Evolutionary conservation across 2,888 invertebrate species (phyloP).

Genomic region (Polyploca ridens): DNA sequence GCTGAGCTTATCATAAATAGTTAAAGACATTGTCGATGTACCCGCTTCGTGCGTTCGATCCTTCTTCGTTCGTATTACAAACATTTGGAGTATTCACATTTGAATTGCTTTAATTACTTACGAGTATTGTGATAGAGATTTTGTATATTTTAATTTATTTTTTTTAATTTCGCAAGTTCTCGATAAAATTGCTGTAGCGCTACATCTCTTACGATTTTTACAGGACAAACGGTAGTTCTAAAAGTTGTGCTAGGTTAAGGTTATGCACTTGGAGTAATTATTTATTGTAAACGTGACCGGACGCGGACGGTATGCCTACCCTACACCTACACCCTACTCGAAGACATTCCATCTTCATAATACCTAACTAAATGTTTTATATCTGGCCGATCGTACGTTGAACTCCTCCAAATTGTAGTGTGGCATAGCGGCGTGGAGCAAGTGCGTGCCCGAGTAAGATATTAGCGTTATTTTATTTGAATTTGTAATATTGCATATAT

Average conservation of each 20-base stretch:
- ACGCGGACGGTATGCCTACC: slow-evolving; percentile 22
- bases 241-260: slow-evolving; percentile 79
- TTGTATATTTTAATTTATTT: slow-evolving; percentile 85
- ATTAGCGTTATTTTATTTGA: slow-evolving; percentile 84
- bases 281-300: slow-evolving; percentile 52
- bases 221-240: slow-evolving; percentile 75
- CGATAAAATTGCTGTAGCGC: slow-evolving; percentile 74
- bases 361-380: slow-evolving; percentile 44
- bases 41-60: slow-evolving; percentile 60
- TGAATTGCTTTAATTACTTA: slow-evolving; percentile 85
- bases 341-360: slow-evolving; percentile 68
- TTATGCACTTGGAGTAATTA: slow-evolving; percentile 70
- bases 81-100: slow-evolving; percentile 83
- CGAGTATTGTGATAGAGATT: slow-evolving; percentile 85
- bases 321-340: slow-evolving; percentile 22
- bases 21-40: slow-evolving; percentile 49
- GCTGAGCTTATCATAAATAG: slow-evolving; percentile 36
- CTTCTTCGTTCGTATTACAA: slow-evolving; percentile 64
- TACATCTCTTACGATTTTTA: slow-evolving; percentile 74
- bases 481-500: slow-evolving; percentile 83
- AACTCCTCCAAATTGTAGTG: slow-evolving; percentile 51
- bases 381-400: slow-evolving; percentile 48
- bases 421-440: slow-evolving; percentile 55
- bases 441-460: slow-evolving; percentile 82
- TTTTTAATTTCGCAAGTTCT: slow-evolving; percentile 82